phyloP scores from a whole-genome alignment of 2,797 vertebrate species.

The Hydrophis major region DNA sequence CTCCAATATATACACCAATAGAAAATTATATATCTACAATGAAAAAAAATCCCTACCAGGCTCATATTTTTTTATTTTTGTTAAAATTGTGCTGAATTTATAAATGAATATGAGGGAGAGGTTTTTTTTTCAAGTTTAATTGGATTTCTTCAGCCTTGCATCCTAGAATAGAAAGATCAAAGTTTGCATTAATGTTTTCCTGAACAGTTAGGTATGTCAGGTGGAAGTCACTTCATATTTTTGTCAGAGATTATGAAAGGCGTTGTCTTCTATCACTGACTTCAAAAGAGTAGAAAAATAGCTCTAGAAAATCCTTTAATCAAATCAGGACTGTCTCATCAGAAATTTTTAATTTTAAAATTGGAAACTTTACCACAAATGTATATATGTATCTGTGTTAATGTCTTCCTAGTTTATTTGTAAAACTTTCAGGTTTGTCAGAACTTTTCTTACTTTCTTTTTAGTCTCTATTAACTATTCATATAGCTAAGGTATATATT shows the following conservation, averaged over 20 bases:
- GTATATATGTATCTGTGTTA: neutral
- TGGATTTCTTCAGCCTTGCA: neutral
- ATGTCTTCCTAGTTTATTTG: neutral
- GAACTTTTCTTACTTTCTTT: conserved; percentile 6
- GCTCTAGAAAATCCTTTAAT: conserved; percentile 7
- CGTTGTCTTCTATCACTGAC: conserved; percentile 37
- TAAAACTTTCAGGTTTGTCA: neutral
- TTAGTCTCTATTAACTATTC: neutral
- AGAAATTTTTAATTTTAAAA: conserved; percentile 16
- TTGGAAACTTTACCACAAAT: neutral
- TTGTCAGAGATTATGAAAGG: conserved; percentile 9
- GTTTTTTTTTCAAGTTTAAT: neutral
- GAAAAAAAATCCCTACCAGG: neutral
- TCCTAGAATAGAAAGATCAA: conserved; percentile 45
- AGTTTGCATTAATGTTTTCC: conserved; percentile 44
- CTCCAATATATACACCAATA: neutral
- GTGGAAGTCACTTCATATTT: conserved; percentile 48
- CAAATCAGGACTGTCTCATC: conserved; percentile 14
- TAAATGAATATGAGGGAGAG: conserved; percentile 14
- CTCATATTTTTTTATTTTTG: neutral
- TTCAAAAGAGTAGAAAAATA: conserved; percentile 37
- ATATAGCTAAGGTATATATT: conserved; percentile 12
- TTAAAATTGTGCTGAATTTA: conserved; percentile 7
- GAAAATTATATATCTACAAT: neutral
- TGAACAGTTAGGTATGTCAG: conserved; percentile 25